Evolutionary conservation across 1,140 invertebrate species (phyloP).

Genomic region (Bradynema listronoti): DNA sequence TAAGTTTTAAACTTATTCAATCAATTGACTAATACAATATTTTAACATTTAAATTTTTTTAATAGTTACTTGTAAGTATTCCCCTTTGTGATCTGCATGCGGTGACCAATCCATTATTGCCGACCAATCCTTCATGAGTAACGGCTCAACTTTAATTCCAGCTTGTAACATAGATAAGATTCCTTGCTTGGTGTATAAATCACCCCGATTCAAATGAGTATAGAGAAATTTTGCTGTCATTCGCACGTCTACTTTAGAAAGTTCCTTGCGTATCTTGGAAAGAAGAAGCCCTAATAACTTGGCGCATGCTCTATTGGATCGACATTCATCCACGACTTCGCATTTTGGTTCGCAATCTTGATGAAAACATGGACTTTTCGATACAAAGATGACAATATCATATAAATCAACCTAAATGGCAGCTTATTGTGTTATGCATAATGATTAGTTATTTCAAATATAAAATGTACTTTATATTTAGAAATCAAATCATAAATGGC

Average conservation of each 20-base stretch:
- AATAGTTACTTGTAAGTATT: constrained; percentile 47
- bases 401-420: constrained; percentile 57
- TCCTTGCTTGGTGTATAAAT: constrained; percentile 57
- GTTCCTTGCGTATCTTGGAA: constrained; percentile 55
- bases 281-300: constrained; percentile 52
- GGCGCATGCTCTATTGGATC: constrained; percentile 56
- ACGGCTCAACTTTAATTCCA: constrained; percentile 51
- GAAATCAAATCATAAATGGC: constrained; percentile 58
- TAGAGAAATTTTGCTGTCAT: constrained; percentile 27
- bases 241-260: constrained; percentile 55
- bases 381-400: constrained; percentile 57
- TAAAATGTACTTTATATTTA: constrained; percentile 50
- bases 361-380: constrained; percentile 56
- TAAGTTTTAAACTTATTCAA: background rate
- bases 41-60: background rate
- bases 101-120: constrained; percentile 58
- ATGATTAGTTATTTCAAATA: too few species aligned
- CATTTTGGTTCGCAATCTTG: constrained; percentile 58
- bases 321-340: constrained; percentile 57
- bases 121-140: constrained; percentile 57
- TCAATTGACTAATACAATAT: background rate
- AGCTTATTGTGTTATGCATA: too few species aligned
- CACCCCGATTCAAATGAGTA: constrained; percentile 55
- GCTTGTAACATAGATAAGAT: constrained; percentile 58
- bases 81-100: constrained; percentile 55